These are phyloP conservation scores for Murina feae DNA, from an alignment of 2,113 vertebrate genomes.

Conservation along the genomic window DNA sequence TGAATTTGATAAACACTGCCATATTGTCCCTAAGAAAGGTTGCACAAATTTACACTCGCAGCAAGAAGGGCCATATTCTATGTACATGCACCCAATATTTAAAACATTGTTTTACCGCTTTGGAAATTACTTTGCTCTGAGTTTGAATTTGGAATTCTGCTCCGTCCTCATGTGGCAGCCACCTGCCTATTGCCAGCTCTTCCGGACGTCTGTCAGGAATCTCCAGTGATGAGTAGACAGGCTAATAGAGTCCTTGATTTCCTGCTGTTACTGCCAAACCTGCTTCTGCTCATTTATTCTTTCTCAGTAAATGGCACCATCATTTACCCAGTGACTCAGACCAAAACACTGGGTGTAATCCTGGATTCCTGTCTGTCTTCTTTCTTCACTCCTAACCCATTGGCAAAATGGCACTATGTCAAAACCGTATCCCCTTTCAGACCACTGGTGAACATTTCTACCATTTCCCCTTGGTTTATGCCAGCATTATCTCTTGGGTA, in stretches of 20 bases:
- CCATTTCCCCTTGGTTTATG: not conserved
- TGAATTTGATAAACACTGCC: not conserved
- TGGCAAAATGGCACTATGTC: not conserved
- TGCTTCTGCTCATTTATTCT: not conserved
- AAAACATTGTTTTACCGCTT: not conserved
- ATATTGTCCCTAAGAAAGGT: not conserved
- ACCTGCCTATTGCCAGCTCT: not conserved
- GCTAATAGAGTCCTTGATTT: not conserved
- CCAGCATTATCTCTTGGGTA: not conserved
- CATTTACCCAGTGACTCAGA: not conserved
- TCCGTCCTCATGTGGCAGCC: not conserved
- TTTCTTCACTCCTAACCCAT: not conserved
- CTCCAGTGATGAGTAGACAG: not conserved
- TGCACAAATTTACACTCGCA: not conserved
- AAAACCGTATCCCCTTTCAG: not conserved
- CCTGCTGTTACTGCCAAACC: not conserved
- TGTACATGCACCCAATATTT: not conserved
- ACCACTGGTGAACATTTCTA: not conserved
- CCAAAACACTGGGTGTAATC: not conserved
- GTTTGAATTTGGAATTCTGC: not conserved
- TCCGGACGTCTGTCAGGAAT: not conserved
- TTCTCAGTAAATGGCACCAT: not conserved
- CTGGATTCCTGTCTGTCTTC: not conserved
- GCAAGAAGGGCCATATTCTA: not conserved
- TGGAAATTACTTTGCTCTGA: not conserved